These are phyloP conservation scores for Ectemnius continuus DNA, from an alignment of 2,888 invertebrate genomes.

Conservation along the genomic window DNA sequence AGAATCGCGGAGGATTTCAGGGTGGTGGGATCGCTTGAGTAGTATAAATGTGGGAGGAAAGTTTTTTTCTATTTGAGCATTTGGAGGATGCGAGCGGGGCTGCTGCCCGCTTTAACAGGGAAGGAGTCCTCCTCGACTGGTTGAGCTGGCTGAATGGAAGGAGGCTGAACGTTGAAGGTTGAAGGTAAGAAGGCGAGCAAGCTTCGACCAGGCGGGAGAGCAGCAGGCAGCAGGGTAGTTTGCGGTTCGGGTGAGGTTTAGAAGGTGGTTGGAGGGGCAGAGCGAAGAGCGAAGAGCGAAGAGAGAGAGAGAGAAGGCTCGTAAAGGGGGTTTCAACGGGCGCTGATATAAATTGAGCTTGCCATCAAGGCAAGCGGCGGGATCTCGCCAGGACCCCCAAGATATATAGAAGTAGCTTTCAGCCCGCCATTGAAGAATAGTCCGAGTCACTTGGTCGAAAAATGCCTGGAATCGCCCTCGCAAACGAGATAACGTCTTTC, in stretches of 20 bases:
- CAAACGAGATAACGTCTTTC: constrained; percentile 58
- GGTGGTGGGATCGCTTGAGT: too few relatives aligned
- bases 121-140: constrained; percentile 49
- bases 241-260: constrained; percentile 53
- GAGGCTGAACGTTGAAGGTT: constrained; percentile 52
- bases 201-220: constrained; percentile 1
- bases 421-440: constrained; percentile 70
- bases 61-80: constrained; percentile 58
- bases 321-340: constrained; percentile 76
- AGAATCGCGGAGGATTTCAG: too few relatives aligned
- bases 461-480: constrained; percentile 55
- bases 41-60: not conserved
- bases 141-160: constrained; percentile 19
- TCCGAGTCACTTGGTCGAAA: constrained; percentile 59
- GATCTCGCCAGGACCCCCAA: constrained; percentile 67
- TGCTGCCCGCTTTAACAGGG: constrained; percentile 65
- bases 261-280: constrained; percentile 44
- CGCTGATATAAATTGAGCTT: constrained; percentile 77
- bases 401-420: constrained; percentile 73
- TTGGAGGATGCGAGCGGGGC: constrained; percentile 53
- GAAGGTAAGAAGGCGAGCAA: constrained; percentile 37
- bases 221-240: constrained; percentile 36
- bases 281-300: constrained; percentile 45
- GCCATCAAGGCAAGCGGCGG: constrained; percentile 76
- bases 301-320: constrained; percentile 53